Conservation (phyloP, 2,888 invertebrate genomes). For the Parelbella ahira region DNA sequence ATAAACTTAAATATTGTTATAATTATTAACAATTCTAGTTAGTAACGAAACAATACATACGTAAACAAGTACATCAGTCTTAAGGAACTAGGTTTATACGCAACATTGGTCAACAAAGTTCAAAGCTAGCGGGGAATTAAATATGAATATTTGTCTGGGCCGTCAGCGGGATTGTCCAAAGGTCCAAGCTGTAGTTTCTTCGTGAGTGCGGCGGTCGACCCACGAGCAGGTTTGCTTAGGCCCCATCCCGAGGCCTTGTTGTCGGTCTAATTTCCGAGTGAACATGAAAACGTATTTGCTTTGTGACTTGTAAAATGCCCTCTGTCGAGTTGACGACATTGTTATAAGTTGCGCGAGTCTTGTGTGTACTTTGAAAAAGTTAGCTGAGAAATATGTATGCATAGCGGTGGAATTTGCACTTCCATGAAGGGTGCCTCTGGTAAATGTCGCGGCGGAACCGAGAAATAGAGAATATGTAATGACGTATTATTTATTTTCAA, state of each 20-base stretch:
- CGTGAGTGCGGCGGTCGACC: conserved; percentile 53
- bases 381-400: conserved; percentile 28
- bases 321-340: conserved; percentile 60
- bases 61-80: background rate
- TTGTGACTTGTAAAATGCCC: conserved; percentile 68
- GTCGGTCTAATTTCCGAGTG: conserved; percentile 60
- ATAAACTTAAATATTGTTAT: too few species aligned
- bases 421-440: conserved; percentile 1
- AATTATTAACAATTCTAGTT: too few species aligned
- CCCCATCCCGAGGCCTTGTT: conserved; percentile 55
- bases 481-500: background rate
- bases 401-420: conserved; percentile 26
- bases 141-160: conserved; percentile 74
- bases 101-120: conserved; percentile 40
- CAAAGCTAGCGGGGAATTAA: conserved; percentile 62
- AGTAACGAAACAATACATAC: conserved; percentile 5
- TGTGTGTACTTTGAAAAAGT: conserved; percentile 52
- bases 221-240: conserved; percentile 68
- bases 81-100: conserved; percentile 34
- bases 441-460: conserved; percentile 17
- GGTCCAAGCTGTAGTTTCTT: conserved; percentile 60
- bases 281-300: conserved; percentile 67
- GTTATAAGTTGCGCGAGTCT: conserved; percentile 61
- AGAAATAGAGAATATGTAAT: conserved; percentile 30
- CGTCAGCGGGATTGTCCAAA: conserved; percentile 55